These are phyloP conservation scores for Oscheius sp. DNA, from an alignment of 2,888 invertebrate genomes.

Conservation along the genomic window DNA sequence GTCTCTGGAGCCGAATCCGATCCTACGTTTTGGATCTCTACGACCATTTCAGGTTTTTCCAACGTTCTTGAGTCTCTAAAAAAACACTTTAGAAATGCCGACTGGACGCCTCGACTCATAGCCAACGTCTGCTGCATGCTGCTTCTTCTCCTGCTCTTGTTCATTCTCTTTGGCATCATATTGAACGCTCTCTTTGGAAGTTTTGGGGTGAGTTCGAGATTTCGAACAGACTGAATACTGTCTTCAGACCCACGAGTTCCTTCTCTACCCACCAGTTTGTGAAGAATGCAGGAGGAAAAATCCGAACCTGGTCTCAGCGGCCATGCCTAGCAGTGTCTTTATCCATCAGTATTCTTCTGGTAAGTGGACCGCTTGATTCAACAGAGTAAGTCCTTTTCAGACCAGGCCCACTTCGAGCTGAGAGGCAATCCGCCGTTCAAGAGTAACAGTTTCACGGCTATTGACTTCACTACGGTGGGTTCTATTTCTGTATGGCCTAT, in stretches of 20 bases:
- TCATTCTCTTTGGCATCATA: constrained; percentile 66
- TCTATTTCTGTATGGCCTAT: not conserved
- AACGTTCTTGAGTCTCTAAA: not conserved
- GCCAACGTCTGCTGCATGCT: constrained; percentile 62
- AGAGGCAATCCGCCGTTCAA: constrained; percentile 70
- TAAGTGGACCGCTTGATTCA: constrained; percentile 2
- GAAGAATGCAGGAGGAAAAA: constrained; percentile 71
- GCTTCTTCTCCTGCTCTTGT: constrained; percentile 63
- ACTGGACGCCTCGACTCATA: constrained; percentile 60
- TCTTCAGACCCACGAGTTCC: constrained; percentile 56
- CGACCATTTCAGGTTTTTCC: constrained; percentile 14
- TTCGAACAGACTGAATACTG: not conserved
- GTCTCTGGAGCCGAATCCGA: constrained; percentile 47
- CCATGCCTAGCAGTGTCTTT: constrained; percentile 61
- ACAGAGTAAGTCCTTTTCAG: constrained; percentile 11
- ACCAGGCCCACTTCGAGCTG: constrained; percentile 68
- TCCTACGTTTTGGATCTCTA: constrained; percentile 42
- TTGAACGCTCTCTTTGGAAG: constrained; percentile 65
- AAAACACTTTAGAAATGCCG: constrained; percentile 55
- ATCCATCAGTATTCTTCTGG: constrained; percentile 56
- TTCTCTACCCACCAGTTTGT: constrained; percentile 70
- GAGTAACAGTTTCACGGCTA: constrained; percentile 72
- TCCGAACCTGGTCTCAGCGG: constrained; percentile 56
- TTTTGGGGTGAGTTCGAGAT: constrained; percentile 47
- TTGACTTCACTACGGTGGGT: constrained; percentile 69